phyloP scores from a whole-genome alignment of 2,113 vertebrate species.

The Alexandromys fortis region DNA sequence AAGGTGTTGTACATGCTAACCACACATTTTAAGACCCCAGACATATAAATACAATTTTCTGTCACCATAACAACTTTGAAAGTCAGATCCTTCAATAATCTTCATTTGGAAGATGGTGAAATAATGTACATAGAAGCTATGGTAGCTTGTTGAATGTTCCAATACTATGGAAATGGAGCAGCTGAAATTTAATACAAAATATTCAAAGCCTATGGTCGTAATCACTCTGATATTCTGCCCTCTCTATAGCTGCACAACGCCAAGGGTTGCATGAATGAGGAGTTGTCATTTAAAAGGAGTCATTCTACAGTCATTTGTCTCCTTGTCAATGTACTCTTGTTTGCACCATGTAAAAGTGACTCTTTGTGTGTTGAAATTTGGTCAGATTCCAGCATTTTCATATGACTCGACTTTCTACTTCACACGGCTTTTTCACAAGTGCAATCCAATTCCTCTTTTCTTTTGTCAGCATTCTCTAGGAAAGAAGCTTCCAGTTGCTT shows the following conservation, averaged over 20 bases:
- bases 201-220: not conserved
- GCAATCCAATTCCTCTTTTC: not conserved
- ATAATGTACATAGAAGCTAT: not conserved
- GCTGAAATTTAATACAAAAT: not conserved
- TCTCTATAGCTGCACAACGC: not conserved
- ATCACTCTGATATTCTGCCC: not conserved
- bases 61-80: not conserved
- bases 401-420: constrained; percentile 18
- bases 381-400: constrained; percentile 10
- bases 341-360: not conserved
- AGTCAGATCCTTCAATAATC: not conserved
- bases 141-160: not conserved
- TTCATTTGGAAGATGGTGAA: constrained; percentile 28
- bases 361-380: not conserved
- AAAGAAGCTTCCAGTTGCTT: not conserved
- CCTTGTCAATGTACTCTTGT: not conserved
- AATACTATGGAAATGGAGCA: not conserved
- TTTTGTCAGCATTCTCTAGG: not conserved
- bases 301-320: not conserved
- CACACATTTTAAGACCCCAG: not conserved
- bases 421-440: constrained; percentile 6
- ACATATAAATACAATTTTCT: constrained; percentile 45
- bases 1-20: not conserved
- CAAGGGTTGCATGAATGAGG: not conserved
- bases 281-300: constrained; percentile 8